Percentiles rank a stretch among this genome's conserved stretches.
Conservation (phyloP, 2,113 vertebrate species). For the Muscicapa adusta region DNA sequence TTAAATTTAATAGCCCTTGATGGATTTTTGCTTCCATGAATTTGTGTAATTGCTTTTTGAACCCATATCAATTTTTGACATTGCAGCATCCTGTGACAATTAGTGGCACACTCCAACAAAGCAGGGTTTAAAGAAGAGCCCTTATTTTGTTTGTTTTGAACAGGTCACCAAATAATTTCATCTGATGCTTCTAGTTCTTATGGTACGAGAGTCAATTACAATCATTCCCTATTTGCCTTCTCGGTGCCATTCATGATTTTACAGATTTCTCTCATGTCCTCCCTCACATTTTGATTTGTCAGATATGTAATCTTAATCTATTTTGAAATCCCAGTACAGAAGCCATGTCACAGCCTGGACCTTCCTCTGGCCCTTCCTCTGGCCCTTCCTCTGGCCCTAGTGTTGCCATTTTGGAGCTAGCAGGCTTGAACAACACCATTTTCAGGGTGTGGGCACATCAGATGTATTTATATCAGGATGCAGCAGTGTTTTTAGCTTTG, state of each 20-base stretch:
- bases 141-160: constrained; percentile 59
- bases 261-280: not conserved
- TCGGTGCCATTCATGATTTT: not conserved
- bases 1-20: constrained; percentile 65
- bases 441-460: not conserved
- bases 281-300: not conserved
- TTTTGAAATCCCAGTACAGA: not conserved
- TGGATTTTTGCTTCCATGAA: constrained; percentile 63
- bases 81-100: constrained; percentile 53
- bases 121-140: constrained; percentile 37
- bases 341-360: not conserved
- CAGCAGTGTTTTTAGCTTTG: not conserved
- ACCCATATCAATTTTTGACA: constrained; percentile 44
- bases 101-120: constrained; percentile 32
- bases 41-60: constrained; percentile 61
- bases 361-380: not conserved
- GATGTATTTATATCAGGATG: not conserved
- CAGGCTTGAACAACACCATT: not conserved
- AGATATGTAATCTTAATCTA: not conserved
- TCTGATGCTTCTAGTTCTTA: constrained; percentile 7
- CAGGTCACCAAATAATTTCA: constrained; percentile 30
- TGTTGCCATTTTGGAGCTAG: not conserved
- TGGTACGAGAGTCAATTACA: constrained; percentile 50
- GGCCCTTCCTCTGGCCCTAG: not conserved
- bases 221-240: constrained; percentile 34